Percentiles rank a stretch among this genome's conserved stretches.
Evolutionary conservation across 2,113 vertebrate genomes (phyloP).

Genomic region (Platycercus adscitus): DNA sequence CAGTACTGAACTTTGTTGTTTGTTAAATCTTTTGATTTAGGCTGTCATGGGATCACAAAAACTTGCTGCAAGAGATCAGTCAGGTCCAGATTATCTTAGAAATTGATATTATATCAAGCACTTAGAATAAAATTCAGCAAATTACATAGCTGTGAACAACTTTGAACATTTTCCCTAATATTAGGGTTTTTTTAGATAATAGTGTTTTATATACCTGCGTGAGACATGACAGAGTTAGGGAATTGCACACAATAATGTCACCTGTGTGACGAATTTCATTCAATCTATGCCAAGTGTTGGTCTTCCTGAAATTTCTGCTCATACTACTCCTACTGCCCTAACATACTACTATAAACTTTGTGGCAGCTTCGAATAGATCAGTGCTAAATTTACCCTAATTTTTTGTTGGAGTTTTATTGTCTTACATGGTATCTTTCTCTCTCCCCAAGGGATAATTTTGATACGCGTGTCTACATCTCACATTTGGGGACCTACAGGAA

Average conservation of each 20-base stretch:
- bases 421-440: background rate
- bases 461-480: background rate
- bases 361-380: background rate
- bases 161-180: background rate
- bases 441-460: background rate
- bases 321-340: background rate
- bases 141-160: background rate
- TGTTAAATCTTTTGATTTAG: background rate
- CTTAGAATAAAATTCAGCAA: background rate
- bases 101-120: background rate
- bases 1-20: background rate
- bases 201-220: background rate
- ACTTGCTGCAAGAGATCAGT: background rate
- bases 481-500: background rate
- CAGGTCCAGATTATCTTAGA: background rate
- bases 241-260: background rate
- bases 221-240: background rate
- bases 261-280: background rate
- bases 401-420: background rate
- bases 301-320: background rate
- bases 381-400: background rate
- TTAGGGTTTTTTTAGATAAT: background rate
- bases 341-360: background rate
- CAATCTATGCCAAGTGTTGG: background rate
- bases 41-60: background rate